Base-by-base conservation (phyloP, 2,797 vertebrate species). In the Manis crassicaudata region DNA sequence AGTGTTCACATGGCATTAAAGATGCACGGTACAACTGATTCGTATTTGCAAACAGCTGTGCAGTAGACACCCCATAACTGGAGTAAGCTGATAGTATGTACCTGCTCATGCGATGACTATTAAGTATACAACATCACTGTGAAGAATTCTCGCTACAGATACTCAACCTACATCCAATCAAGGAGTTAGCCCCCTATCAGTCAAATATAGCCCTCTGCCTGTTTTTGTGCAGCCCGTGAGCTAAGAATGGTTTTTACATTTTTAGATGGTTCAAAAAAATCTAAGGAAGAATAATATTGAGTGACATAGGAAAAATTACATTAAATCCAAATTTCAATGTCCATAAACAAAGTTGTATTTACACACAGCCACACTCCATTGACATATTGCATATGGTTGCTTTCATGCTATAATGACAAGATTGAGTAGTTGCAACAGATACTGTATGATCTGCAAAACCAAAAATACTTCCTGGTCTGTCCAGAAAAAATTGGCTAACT, bases 381-480 rank as follows among this genome's bases (percentile, higher is more conserved):
- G 89, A 43, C 17, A 11, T 40, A 58, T 46, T 18, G 3, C 2
- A 1, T 37, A 14, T n/a, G n/a, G 54, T 37, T 37, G 60, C 63
- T 88, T 72, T 81, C 20, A 17, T 54, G 94, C 77, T 92, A 52
- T 37, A 58, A 35, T 88, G 94, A 81, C 60, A 37, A 43, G 56
- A 17, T 43, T 23, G 3, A 85, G 73, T 50, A 63, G 72, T 67
- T 94, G 67, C 77, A 86, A 68, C 67, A 72, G 62, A 77, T 54
- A 52, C 88, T 16, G 23, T 86, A 37, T 82, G 88, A 77, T 29
- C 68, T 79, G 23, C 75, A 80, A 96, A 92, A 72, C 50, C 83
- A 94, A 86, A 65, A 92, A 88, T 80, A 91, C 88, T 97, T 94
- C 82, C 81, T 94, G 62, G 35, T 16, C 85, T 54, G 82, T 96